Percentiles rank a stretch among this genome's conserved stretches.
These are phyloP conservation scores for Sericinus montela DNA, from an alignment of 2,888 invertebrate genomes.

Conservation along the genomic window DNA sequence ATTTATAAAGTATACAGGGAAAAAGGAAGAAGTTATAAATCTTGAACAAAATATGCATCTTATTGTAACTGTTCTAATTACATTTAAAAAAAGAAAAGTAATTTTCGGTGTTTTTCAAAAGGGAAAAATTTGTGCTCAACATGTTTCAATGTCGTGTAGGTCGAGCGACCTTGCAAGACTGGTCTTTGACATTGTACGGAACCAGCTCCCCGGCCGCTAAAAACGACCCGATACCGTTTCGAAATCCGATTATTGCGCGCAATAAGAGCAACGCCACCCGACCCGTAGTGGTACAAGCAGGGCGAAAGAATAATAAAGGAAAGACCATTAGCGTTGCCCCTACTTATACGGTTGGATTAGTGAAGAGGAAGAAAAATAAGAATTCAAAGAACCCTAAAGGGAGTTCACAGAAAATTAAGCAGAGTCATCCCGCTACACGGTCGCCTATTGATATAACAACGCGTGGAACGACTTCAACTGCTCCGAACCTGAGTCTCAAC, in stretches of 20 bases:
- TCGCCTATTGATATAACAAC: constrained; percentile 76
- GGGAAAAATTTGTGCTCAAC: too few relatives aligned
- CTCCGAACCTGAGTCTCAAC: constrained; percentile 63
- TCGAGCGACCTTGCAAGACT: constrained; percentile 93
- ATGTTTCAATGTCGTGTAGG: constrained; percentile 70
- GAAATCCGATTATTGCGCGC: constrained; percentile 58
- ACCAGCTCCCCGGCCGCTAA: constrained; percentile 84
- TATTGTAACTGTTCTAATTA: too few relatives aligned
- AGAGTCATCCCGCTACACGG: constrained; percentile 74
- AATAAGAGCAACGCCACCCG: constrained; percentile 65
- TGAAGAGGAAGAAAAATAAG: constrained; percentile 77
- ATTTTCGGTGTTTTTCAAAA: too few relatives aligned
- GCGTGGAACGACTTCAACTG: constrained; percentile 40
- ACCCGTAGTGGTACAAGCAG: constrained; percentile 63
- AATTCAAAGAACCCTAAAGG: constrained; percentile 76
- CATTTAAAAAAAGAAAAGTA: too few relatives aligned
- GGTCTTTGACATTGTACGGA: constrained; percentile 96
- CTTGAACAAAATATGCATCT: too few relatives aligned
- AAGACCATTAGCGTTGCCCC: constrained; percentile 59
- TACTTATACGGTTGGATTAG: constrained; percentile 66
- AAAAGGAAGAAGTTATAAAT: too few relatives aligned
- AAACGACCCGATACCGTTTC: constrained; percentile 80
- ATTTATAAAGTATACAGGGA: too few relatives aligned
- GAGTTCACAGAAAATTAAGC: constrained; percentile 67
- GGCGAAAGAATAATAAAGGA: constrained; percentile 61